phyloP scores from a whole-genome alignment of 1,140 invertebrate genomes.

The Drosophila erecta region DNA sequence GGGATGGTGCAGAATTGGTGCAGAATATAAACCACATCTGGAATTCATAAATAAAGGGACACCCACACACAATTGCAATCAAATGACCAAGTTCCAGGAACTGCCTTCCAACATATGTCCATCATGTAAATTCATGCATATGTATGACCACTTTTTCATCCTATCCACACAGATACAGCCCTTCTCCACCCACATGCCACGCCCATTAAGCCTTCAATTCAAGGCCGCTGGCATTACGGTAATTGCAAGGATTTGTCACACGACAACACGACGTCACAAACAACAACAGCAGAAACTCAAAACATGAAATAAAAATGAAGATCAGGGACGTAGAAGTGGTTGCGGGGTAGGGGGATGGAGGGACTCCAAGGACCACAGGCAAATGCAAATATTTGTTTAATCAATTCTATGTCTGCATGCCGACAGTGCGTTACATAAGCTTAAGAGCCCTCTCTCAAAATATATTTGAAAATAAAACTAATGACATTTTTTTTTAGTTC shows the following conservation, averaged over 20 bases:
- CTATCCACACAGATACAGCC: background rate
- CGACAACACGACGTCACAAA: slow-evolving; percentile 18
- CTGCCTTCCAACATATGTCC: slow-evolving; percentile 22
- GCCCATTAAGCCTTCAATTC: slow-evolving; percentile 28
- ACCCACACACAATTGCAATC: slow-evolving; percentile 16
- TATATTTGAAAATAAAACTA: background rate
- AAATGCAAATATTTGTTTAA: slow-evolving; percentile 77
- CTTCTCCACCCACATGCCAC: background rate
- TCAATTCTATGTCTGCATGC: slow-evolving; percentile 56
- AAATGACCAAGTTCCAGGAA: slow-evolving; percentile 23
- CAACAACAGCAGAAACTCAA: slow-evolving; percentile 15
- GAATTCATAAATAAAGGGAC: slow-evolving; percentile 14
- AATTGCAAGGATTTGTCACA: slow-evolving; percentile 73
- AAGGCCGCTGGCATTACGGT: slow-evolving; percentile 75
- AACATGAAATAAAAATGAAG: slow-evolving; percentile 15
- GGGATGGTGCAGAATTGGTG: background rate
- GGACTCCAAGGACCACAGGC: slow-evolving; percentile 23
- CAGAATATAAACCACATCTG: background rate
- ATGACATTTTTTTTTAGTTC: too few relatives aligned
- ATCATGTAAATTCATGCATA: slow-evolving; percentile 37
- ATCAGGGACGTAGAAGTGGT: too few relatives aligned
- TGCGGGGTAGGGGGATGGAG: background rate
- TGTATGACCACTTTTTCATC: slow-evolving; percentile 17
- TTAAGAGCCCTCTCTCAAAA: background rate
- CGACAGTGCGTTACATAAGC: slow-evolving; percentile 7